A percentile compares a stretch with the other conserved stretches of the same genome.
Evolutionary conservation across 2,113 vertebrate species (phyloP).

Genomic region (Nycticryphes semicollaris): DNA sequence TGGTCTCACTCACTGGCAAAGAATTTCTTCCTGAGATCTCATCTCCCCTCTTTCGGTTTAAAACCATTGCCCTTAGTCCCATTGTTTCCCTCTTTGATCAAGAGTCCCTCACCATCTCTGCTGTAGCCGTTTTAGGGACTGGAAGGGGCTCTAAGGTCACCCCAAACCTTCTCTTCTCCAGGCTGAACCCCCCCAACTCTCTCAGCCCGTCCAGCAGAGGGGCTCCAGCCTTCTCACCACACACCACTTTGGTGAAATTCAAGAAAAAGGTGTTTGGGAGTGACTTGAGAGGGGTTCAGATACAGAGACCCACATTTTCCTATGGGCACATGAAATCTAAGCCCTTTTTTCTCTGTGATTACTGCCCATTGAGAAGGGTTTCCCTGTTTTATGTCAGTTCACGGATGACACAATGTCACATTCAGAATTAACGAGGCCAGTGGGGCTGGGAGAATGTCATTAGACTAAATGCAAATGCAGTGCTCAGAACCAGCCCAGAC

Average conservation of each 20-base stretch:
- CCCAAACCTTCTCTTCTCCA: no score
- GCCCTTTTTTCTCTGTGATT: not conserved
- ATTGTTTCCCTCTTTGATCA: no score
- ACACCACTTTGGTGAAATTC: not conserved
- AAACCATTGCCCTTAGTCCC: no score
- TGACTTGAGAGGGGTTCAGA: not conserved
- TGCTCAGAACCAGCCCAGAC: not conserved
- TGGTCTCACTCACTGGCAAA: no score
- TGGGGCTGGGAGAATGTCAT: not conserved
- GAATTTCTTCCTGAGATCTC: no score
- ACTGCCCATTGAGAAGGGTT: not conserved
- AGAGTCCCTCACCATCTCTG: no score
- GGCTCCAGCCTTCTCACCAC: not conserved
- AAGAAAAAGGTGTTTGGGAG: not conserved
- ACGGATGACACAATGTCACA: constrained; percentile 31
- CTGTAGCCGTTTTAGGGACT: no score
- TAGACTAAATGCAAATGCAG: constrained; percentile 48
- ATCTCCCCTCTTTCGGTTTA: no score
- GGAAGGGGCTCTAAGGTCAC: no score
- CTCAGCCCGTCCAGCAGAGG: no score
- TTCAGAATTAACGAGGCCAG: constrained; percentile 35
- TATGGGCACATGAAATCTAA: not conserved
- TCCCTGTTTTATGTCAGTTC: constrained; percentile 27
- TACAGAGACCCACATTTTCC: not conserved
- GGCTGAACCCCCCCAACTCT: no score